These are phyloP conservation scores for Folsomia manolachei DNA, from an alignment of 2,888 invertebrate genomes.

Conservation along the genomic window DNA sequence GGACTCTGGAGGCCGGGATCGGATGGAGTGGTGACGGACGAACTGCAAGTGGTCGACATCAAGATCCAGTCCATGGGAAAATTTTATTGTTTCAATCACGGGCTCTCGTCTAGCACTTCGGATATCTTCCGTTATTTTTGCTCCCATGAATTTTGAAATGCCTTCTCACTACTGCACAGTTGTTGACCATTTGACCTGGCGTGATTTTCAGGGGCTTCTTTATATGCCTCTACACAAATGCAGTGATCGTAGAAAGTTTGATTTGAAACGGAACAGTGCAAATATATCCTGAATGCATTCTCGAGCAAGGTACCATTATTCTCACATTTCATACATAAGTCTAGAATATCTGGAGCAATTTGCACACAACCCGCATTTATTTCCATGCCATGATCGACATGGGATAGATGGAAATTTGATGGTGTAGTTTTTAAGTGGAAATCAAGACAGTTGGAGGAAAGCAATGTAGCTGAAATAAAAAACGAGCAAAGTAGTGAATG, in stretches of 20 bases:
- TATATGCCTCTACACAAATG: not conserved
- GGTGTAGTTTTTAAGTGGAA: not conserved
- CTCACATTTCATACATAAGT: not conserved
- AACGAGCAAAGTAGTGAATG: not conserved
- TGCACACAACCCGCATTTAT: not conserved
- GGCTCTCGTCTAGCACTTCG: constrained; percentile 28
- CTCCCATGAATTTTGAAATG: not conserved
- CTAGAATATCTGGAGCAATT: not conserved
- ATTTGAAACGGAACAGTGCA: not conserved
- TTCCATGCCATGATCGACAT: not conserved
- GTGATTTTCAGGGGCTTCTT: not conserved
- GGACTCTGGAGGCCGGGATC: not conserved
- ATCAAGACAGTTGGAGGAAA: not conserved
- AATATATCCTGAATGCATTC: not conserved
- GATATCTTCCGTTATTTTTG: not conserved
- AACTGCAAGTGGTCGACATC: constrained; percentile 15
- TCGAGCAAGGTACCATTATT: not conserved
- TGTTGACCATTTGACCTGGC: constrained; percentile 8
- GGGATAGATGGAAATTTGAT: not conserved
- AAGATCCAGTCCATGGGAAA: constrained; percentile 27
- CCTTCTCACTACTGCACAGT: not conserved
- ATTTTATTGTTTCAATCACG: constrained; percentile 50
- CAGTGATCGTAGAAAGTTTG: not conserved
- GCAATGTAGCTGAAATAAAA: constrained; percentile 5
- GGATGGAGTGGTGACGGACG: not conserved